A percentile compares a stretch with the other conserved stretches of the same genome.
These are phyloP conservation scores for Fistularia commersonii DNA, from an alignment of 2,797 vertebrate species.

Conservation along the genomic window DNA sequence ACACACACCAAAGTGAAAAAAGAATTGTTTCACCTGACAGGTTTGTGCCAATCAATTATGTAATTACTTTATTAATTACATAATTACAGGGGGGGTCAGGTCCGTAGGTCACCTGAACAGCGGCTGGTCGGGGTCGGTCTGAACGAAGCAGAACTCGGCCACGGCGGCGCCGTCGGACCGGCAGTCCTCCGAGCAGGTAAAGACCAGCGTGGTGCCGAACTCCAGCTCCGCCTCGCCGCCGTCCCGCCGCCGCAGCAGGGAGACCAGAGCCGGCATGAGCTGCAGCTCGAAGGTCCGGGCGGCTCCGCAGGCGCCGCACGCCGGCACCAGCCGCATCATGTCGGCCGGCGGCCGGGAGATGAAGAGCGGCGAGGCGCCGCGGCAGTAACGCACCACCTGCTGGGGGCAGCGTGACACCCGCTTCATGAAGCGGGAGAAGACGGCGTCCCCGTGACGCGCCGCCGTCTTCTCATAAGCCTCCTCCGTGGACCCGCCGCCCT, in stretches of 20 bases:
- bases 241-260: conserved; percentile 72
- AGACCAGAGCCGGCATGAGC: conserved; percentile 90
- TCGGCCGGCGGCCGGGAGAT: conserved; percentile 62
- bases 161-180: conserved; percentile 68
- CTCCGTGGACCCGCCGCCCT: conserved; percentile 59
- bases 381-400: conserved; percentile 89
- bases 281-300: conserved; percentile 86
- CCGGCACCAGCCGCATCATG: conserved; percentile 37
- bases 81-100: no score
- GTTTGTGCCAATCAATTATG: not conserved
- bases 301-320: conserved; percentile 77
- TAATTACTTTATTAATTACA: not conserved
- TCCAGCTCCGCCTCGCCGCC: conserved; percentile 75
- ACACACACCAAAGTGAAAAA: no score
- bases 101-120: conserved; percentile 78
- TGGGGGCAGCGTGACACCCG: conserved; percentile 81
- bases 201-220: conserved; percentile 88
- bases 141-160: conserved; percentile 84
- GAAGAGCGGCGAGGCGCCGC: conserved; percentile 81
- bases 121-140: conserved; percentile 87
- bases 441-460: conserved; percentile 75
- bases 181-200: conserved; percentile 86
- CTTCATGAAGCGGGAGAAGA: conserved; percentile 91
- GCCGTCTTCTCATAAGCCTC: conserved; percentile 88
- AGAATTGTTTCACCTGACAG: no score